Evolutionary conservation across 1,140 invertebrate species (phyloP), one percentile per base, ranked within the genome.

Genomic region (Zaprionus nigranus): DNA sequence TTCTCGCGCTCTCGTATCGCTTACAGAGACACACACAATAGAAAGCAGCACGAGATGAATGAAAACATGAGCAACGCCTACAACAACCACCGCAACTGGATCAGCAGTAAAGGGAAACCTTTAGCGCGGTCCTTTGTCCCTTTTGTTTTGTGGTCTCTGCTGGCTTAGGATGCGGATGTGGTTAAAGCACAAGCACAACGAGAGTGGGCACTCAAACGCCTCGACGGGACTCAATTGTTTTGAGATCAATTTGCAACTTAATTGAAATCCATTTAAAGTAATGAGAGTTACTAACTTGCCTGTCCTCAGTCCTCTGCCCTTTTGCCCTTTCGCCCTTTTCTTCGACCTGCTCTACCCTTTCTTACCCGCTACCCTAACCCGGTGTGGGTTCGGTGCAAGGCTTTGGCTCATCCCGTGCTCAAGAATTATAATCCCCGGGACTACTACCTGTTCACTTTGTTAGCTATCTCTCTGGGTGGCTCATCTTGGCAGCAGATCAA

Each of bases 201-300:
- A 61, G 46, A 75, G 51, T 43, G 68, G 74, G 74, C 83, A 87
- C 84, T 88, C 78, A 84, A 84, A 84, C 81, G 84, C 85, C 81
- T 88, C 85, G 84, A 13, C 81, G 60, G 86, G 74, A 83, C 56
- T 91, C 84, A 88, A 88, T 91, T 91, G 90, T 92, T 90, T 87
- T 81, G 81, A 76, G 86, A 92, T 92, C 90, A 92, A 92, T 92
- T 92, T 92, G 90, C 76, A 88, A 87, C 81, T 83, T 92, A 92
- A 92, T 92, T 92, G 83, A 92, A 92, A 92, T 92, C 90, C 86
- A 92, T 92, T 92, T 92, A 90, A 92, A 91, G 87, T 91, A 91
- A 91, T 91, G 90, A 90, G 90, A 90, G 85, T 90, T 90, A 90
- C 85, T 88, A 90, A 90, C 85, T 85, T 90, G 84, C 77, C 78